Conservation (phyloP, 2,888 invertebrate species). For the Neoaliturus tenellus region DNA sequence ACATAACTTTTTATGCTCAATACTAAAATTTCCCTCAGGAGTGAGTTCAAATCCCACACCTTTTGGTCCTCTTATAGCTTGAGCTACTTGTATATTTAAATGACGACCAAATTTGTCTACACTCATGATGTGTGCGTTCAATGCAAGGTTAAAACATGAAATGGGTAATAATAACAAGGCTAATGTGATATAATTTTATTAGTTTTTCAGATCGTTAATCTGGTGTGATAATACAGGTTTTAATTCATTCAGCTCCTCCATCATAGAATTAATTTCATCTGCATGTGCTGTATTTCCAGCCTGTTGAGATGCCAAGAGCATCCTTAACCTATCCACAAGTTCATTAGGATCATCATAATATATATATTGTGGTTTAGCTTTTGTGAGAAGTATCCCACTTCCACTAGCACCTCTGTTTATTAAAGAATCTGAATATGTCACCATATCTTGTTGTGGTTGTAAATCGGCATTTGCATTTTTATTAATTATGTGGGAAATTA, state of each 20-base stretch:
- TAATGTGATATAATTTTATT: not conserved
- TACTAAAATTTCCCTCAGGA: not conserved
- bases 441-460: not conserved
- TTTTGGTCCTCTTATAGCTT: not conserved
- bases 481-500: not conserved
- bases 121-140: not conserved
- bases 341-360: slow-evolving; percentile 44
- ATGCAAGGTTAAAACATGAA: not conserved
- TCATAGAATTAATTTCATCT: slow-evolving; percentile 31
- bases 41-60: not conserved
- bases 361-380: not conserved
- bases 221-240: not conserved
- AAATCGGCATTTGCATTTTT: not conserved
- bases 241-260: slow-evolving; percentile 29
- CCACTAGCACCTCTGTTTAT: not conserved
- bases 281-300: slow-evolving; percentile 12
- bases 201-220: not conserved
- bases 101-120: slow-evolving; percentile 9
- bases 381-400: not conserved
- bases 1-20: not conserved
- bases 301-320: not conserved
- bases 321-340: not conserved
- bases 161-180: not conserved
- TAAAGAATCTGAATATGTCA: not conserved
- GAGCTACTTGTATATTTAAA: not conserved